These are phyloP conservation scores for Tipula unca DNA, from an alignment of 2,888 invertebrate genomes.

Conservation along the genomic window DNA sequence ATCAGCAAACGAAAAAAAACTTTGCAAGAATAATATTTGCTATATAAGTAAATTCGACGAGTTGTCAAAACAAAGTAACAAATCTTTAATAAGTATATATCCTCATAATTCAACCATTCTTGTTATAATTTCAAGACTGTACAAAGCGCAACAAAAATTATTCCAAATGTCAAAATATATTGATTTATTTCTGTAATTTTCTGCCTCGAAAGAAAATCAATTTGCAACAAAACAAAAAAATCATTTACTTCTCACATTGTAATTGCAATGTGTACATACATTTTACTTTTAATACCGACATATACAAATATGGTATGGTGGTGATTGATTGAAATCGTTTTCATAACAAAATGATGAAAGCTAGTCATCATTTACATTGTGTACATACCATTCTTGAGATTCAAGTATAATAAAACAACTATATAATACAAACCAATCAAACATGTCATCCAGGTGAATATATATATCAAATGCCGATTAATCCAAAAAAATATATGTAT, in stretches of 20 bases:
- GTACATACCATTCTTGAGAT: background rate
- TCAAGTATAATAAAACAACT: background rate
- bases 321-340: background rate
- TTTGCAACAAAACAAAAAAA: background rate
- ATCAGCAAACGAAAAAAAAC: no score
- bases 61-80: no score
- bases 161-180: background rate
- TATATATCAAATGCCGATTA: background rate
- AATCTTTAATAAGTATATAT: no score
- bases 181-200: background rate
- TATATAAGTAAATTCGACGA: no score
- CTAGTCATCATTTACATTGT: background rate
- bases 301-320: background rate
- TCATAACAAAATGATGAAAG: background rate
- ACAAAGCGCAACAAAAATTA: background rate
- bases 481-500: background rate
- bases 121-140: no score
- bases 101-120: no score
- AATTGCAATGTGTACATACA: background rate
- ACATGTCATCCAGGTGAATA: background rate
- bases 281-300: background rate
- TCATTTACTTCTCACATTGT: background rate
- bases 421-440: background rate
- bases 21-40: no score
- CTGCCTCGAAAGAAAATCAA: background rate